Percentiles rank a stretch among this genome's conserved stretches.
phyloP scores from a whole-genome alignment of 2,113 vertebrate genomes.

The Gopherus flavomarginatus region DNA sequence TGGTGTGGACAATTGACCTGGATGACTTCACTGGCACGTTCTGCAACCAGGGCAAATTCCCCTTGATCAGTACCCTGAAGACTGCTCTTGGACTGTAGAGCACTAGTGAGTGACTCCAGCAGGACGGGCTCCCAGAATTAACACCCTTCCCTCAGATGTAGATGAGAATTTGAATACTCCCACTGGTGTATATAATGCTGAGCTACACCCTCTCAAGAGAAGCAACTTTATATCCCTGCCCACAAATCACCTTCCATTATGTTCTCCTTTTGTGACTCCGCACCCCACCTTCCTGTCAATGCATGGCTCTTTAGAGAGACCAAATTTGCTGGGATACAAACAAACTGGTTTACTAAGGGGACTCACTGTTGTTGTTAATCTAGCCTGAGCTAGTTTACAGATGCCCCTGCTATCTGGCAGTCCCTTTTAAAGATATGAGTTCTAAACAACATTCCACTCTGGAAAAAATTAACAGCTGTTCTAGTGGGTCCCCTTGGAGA shows the following conservation, averaged over 20 bases:
- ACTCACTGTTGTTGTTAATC: too few relatives aligned
- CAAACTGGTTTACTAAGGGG: too few relatives aligned
- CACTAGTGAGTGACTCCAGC: slow-evolving; percentile 28
- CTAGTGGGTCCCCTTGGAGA: neutral
- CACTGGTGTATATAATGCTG: neutral
- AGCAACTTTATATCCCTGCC: neutral
- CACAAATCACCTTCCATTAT: neutral
- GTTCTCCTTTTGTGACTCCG: too few relatives aligned
- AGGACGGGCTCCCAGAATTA: rapidly evolving
- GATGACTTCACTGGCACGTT: slow-evolving; percentile 85
- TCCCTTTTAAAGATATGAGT: too few relatives aligned
- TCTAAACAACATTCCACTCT: too few relatives aligned
- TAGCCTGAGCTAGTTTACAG: too few relatives aligned
- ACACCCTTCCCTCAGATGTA: neutral
- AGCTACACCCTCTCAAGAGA: neutral
- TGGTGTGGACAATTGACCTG: slow-evolving; percentile 86
- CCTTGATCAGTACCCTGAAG: slow-evolving; percentile 82
- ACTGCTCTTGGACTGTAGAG: slow-evolving; percentile 73
- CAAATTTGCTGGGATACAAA: too few relatives aligned
- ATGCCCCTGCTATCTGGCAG: too few relatives aligned
- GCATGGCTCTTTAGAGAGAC: too few relatives aligned
- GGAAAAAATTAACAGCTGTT: too few relatives aligned
- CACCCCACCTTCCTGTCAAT: too few relatives aligned
- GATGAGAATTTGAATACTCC: neutral
- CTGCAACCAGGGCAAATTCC: slow-evolving; percentile 82